These are phyloP conservation scores for Sternarchorhynchus goeldii DNA, from an alignment of 2,797 vertebrate genomes.

Conservation along the genomic window DNA sequence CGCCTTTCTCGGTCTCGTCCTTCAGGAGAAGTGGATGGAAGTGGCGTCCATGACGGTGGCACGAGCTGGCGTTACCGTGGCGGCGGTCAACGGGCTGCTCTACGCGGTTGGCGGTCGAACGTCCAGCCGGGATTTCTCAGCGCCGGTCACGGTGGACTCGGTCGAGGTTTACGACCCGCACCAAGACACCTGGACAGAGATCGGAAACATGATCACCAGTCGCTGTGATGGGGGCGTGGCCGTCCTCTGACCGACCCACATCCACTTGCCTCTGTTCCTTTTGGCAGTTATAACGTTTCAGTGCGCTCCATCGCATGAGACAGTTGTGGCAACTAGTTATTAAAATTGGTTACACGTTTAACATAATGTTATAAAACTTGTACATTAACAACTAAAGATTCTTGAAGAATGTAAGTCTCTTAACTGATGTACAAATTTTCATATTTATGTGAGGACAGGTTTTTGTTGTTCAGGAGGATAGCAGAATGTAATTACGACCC, in stretches of 20 bases:
- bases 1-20: background rate
- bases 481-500: too few relatives aligned
- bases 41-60: conserved; percentile 90
- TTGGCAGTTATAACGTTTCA: too few relatives aligned
- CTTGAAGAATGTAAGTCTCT: too few relatives aligned
- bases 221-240: conserved; percentile 95
- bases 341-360: too few relatives aligned
- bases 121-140: conserved; percentile 89
- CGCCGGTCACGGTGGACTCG: conserved; percentile 92
- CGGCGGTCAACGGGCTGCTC: conserved; percentile 90
- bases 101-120: conserved; percentile 91
- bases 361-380: too few relatives aligned
- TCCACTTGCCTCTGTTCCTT: background rate
- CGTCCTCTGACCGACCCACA: conserved; percentile 77
- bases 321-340: too few relatives aligned
- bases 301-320: too few relatives aligned
- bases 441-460: too few relatives aligned
- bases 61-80: conserved; percentile 89
- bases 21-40: conserved; percentile 93
- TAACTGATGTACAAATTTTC: too few relatives aligned
- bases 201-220: conserved; percentile 97
- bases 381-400: too few relatives aligned
- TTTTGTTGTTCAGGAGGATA: too few relatives aligned
- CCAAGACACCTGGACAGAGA: conserved; percentile 93
- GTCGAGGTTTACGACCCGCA: conserved; percentile 98